phyloP scores from a whole-genome alignment of 2,888 invertebrate genomes.

The Blera fallax region DNA sequence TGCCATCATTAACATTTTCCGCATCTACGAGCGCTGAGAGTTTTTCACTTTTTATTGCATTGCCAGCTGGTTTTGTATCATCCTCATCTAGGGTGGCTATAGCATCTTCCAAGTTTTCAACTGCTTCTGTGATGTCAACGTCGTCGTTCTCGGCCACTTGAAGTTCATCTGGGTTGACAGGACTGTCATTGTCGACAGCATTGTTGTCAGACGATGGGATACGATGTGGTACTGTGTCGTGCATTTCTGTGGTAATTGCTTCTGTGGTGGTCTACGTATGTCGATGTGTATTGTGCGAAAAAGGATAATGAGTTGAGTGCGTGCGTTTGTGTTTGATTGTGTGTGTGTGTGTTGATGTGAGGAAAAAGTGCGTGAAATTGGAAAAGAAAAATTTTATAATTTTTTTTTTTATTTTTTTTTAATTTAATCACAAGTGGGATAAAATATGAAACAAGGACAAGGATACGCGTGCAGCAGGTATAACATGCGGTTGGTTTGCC shows the following conservation, averaged over 20 bases:
- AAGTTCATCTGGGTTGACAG: constrained; percentile 55
- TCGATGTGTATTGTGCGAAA: constrained; percentile 14
- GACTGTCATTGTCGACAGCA: constrained; percentile 44
- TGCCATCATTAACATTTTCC: constrained; percentile 66
- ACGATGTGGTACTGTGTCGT: constrained; percentile 47
- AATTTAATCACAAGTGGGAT: constrained; percentile 30
- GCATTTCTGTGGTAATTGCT: constrained; percentile 70
- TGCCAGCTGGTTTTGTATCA: constrained; percentile 24
- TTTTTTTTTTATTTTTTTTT: constrained; percentile 19
- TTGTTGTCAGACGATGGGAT: constrained; percentile 57
- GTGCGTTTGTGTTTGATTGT: background rate
- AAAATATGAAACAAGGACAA: constrained; percentile 10
- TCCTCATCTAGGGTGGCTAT: constrained; percentile 38
- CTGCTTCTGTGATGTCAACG: constrained; percentile 47
- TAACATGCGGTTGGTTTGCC: constrained; percentile 48
- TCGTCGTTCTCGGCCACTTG: constrained; percentile 34
- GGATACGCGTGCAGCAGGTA: constrained; percentile 27
- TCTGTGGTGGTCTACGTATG: constrained; percentile 56
- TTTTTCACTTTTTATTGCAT: constrained; percentile 59
- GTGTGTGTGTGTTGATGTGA: constrained; percentile 29
- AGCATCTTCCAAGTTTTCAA: constrained; percentile 39
- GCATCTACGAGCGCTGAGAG: constrained; percentile 62
- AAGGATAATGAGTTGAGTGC: constrained; percentile 43
- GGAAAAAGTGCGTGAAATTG: constrained; percentile 68
- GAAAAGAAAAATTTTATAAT: constrained; percentile 51